phyloP scores from a whole-genome alignment of 2,113 vertebrate genomes.

The Bettongia penicillata region DNA sequence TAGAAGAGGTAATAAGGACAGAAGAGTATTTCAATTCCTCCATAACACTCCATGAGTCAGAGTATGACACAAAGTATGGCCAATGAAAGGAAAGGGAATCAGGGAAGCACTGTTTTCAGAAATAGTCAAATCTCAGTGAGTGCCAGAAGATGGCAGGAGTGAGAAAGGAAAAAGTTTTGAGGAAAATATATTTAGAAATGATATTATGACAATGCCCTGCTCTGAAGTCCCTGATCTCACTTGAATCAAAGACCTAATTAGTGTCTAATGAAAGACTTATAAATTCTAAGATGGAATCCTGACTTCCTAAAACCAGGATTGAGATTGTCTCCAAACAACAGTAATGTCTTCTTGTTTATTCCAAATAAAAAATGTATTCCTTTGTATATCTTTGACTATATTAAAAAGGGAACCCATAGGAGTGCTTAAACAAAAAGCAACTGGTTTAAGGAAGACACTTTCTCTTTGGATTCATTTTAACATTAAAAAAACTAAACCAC shows the following conservation, averaged over 20 bases:
- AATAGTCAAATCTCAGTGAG: neutral
- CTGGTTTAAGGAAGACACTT: neutral
- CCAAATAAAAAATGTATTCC: neutral
- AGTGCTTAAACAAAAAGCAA: neutral
- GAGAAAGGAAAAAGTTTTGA: neutral
- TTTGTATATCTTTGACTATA: neutral
- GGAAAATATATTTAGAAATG: neutral
- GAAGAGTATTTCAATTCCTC: neutral
- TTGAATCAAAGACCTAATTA: neutral
- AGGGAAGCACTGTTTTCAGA: neutral
- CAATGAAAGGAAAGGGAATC: neutral
- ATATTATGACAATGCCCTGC: neutral
- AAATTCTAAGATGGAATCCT: neutral
- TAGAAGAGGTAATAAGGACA: neutral
- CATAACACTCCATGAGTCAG: neutral
- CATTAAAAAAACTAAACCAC: neutral
- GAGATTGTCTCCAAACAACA: neutral
- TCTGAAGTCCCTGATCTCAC: neutral
- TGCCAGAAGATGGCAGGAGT: neutral
- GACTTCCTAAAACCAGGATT: neutral
- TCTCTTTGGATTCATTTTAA: neutral
- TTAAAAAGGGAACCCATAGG: neutral
- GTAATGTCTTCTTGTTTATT: neutral
- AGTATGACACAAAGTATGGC: neutral
- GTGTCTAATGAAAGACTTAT: neutral